phyloP scores from a whole-genome alignment of 2,888 invertebrate genomes.

The Chirona hameri region DNA sequence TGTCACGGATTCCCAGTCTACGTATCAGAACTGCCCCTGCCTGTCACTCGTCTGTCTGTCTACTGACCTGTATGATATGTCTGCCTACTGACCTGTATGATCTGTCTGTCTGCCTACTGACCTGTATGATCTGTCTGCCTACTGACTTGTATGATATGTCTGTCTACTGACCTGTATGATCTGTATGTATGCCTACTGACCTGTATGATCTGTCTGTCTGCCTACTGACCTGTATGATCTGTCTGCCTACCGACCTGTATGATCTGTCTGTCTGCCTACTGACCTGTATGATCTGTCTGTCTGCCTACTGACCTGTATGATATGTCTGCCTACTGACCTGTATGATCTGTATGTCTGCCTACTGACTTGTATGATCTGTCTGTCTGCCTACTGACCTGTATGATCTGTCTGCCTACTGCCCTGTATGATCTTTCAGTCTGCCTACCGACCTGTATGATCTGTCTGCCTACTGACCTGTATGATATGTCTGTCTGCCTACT shows the following conservation, averaged over 20 bases:
- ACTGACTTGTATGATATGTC: constrained; percentile 71
- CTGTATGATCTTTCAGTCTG: constrained; percentile 51
- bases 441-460: constrained; percentile 62
- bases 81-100: constrained; percentile 74
- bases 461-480: constrained; percentile 73
- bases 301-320: constrained; percentile 72
- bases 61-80: constrained; percentile 62
- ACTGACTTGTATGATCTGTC: constrained; percentile 71
- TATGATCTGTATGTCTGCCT: too few species aligned
- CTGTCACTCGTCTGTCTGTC: too few species aligned
- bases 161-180: constrained; percentile 65
- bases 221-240: constrained; percentile 70
- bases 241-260: constrained; percentile 73
- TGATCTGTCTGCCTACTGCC: constrained; percentile 68
- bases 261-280: too few species aligned
- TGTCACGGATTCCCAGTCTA: too few species aligned
- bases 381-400: constrained; percentile 59
- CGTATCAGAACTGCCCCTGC: too few species aligned
- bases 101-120: too few species aligned
- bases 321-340: constrained; percentile 70
- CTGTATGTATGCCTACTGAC: constrained; percentile 47
- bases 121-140: constrained; percentile 69
- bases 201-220: constrained; percentile 68
- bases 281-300: constrained; percentile 71
- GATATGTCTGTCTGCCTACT: too few species aligned